Percentiles rank a stretch among this genome's conserved stretches.
Conservation (phyloP, 2,797 vertebrate species). For the Glyptemys insculpta region DNA sequence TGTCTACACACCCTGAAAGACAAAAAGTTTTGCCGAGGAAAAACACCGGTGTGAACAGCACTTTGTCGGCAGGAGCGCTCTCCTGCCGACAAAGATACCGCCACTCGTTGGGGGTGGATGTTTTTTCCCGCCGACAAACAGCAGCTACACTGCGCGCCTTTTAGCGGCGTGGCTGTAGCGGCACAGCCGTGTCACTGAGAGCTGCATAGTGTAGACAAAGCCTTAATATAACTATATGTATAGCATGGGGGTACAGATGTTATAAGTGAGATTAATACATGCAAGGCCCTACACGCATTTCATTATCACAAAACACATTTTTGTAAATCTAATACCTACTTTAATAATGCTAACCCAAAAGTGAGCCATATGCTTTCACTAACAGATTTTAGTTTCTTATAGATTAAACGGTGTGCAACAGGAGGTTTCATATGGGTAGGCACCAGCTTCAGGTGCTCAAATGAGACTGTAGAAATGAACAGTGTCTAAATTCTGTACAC, state of each 20-base stretch:
- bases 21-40: no score
- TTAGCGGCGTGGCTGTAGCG: no score
- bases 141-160: no score
- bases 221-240: not conserved
- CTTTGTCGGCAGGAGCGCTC: no score
- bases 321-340: not conserved
- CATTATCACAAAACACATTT: not conserved
- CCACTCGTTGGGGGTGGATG: no score
- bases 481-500: accelerated
- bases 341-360: not conserved
- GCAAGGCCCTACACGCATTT: not conserved
- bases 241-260: not conserved
- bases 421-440: accelerated
- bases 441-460: not conserved
- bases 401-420: not conserved
- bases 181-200: no score
- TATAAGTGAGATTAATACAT: not conserved
- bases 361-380: not conserved
- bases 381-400: not conserved
- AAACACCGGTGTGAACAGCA: no score
- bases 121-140: no score
- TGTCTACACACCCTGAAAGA: no score
- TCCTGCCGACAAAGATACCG: no score
- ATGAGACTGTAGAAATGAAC: not conserved
- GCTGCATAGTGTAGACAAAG: no score